phyloP scores from a whole-genome alignment of 2,888 invertebrate genomes.

The Dusona sp. region DNA sequence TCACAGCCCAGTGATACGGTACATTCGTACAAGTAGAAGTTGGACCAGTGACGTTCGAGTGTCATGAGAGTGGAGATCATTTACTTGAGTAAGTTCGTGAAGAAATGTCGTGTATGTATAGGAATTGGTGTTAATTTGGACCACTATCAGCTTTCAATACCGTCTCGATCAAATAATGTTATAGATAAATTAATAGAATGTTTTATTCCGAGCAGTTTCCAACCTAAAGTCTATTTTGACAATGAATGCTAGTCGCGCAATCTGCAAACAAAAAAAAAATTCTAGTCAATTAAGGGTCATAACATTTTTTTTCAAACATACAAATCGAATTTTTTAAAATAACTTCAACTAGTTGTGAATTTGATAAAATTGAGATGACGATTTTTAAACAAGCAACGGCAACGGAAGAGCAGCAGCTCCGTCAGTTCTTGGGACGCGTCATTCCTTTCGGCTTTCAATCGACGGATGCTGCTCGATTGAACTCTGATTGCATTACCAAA shows the following conservation, averaged over 20 bases:
- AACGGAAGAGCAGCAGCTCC: too few species aligned
- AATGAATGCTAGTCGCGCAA: neutral
- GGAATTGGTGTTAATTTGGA: neutral
- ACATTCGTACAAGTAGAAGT: constrained; percentile 32
- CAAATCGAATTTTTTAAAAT: neutral
- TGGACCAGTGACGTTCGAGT: constrained; percentile 13
- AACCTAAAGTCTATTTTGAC: neutral
- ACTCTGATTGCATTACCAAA: too few species aligned
- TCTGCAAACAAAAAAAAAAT: neutral
- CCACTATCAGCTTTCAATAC: neutral
- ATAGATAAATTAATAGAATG: neutral
- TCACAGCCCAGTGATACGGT: constrained; percentile 20
- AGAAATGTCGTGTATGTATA: neutral
- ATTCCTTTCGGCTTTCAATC: too few species aligned
- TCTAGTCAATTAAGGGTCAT: neutral
- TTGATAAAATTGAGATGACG: neutral
- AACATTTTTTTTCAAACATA: neutral
- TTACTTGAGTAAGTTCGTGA: neutral
- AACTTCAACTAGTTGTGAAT: neutral
- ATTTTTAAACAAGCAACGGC: neutral
- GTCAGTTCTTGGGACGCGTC: too few species aligned
- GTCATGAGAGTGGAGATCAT: constrained; percentile 7
- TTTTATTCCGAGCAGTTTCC: neutral
- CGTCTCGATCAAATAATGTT: neutral
- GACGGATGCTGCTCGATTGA: too few species aligned